phyloP scores from a whole-genome alignment of 2,888 invertebrate genomes.

The Bhutanitis thaidina region DNA sequence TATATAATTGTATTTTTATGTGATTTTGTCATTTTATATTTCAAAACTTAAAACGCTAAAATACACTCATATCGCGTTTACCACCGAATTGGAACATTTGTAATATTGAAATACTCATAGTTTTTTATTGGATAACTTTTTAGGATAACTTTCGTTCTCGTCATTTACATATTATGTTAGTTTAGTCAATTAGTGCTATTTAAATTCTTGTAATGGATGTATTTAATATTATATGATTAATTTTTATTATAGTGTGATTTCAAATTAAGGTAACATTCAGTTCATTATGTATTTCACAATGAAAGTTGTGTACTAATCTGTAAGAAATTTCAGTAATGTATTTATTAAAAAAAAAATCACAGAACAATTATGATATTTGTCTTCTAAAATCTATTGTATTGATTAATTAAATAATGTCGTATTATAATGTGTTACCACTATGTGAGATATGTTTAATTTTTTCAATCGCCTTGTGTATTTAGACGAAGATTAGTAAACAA shows the following conservation, averaged over 20 bases:
- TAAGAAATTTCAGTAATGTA: too few relatives aligned
- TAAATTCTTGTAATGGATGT: constrained; percentile 40
- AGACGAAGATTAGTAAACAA: not conserved
- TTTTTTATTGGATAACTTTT: constrained; percentile 35
- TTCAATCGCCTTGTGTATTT: not conserved
- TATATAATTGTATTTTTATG: constrained; percentile 6
- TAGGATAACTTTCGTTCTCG: constrained; percentile 51
- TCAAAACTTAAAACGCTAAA: constrained; percentile 12
- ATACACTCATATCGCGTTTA: constrained; percentile 52
- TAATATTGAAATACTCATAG: constrained; percentile 61
- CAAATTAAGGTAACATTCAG: not conserved
- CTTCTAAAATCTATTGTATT: too few relatives aligned
- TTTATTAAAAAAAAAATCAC: too few relatives aligned
- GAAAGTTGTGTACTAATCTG: too few relatives aligned
- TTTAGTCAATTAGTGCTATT: constrained; percentile 57
- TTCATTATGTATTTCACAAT: not conserved
- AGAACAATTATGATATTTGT: too few relatives aligned
- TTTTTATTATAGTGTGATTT: constrained; percentile 23
- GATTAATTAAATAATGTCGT: not conserved
- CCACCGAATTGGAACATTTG: constrained; percentile 58
- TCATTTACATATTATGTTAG: constrained; percentile 48
- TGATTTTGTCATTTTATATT: constrained; percentile 11
- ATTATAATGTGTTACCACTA: constrained; percentile 13
- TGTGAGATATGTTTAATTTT: not conserved
- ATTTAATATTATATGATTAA: constrained; percentile 25